A percentile compares a stretch with the other conserved stretches of the same genome.
Conservation (phyloP, 2,797 vertebrate species). For the Phrynocephalus guinanensis region DNA sequence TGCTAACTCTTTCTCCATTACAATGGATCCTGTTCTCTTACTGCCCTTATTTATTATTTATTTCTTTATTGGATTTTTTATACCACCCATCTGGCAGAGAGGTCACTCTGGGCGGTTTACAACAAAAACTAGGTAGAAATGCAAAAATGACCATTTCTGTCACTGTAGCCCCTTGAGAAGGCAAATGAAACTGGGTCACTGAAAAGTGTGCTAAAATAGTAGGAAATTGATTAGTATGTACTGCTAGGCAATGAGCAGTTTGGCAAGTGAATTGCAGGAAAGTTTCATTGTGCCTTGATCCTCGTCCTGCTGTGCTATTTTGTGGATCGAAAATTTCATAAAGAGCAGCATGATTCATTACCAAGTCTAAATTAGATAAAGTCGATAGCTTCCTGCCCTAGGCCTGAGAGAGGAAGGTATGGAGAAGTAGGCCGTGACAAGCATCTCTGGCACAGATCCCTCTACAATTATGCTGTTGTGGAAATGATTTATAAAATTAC, state of each 20-base stretch:
- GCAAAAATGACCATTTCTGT: background rate
- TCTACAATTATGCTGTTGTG: slow-evolving; percentile 12
- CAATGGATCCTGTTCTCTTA: too few species aligned
- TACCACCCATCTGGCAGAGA: too few species aligned
- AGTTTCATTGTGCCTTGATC: background rate
- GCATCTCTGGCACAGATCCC: background rate
- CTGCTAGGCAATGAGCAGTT: background rate
- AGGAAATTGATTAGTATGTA: background rate
- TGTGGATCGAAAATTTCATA: slow-evolving; percentile 11
- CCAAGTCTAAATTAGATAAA: background rate
- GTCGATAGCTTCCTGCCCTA: slow-evolving; percentile 26
- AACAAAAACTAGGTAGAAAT: background rate
- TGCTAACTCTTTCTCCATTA: too few species aligned
- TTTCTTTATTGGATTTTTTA: too few species aligned
- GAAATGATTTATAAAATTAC: slow-evolving; percentile 40
- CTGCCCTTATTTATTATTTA: too few species aligned
- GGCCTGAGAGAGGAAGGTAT: background rate
- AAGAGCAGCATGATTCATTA: slow-evolving; percentile 17
- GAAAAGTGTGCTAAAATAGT: background rate
- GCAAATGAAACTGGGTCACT: background rate
- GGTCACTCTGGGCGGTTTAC: too few species aligned
- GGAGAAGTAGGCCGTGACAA: slow-evolving; percentile 24
- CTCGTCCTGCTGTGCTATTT: background rate
- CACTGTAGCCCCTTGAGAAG: background rate
- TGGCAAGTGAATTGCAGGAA: background rate